A percentile compares a stretch with the other conserved stretches of the same genome.
These are phyloP conservation scores for Resseliella maxima DNA, from an alignment of 2,888 invertebrate genomes.

Conservation along the genomic window DNA sequence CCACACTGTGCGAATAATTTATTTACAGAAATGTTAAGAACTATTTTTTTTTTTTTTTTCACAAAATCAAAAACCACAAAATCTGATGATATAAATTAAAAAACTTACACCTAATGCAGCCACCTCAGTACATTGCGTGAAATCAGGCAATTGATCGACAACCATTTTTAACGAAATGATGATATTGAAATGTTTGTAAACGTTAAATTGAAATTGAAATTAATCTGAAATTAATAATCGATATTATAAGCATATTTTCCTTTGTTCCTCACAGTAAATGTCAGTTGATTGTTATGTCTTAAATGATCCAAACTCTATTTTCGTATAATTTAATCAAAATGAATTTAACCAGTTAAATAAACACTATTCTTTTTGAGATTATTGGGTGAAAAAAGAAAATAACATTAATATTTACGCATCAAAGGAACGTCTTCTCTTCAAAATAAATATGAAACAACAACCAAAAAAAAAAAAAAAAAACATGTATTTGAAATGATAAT, in stretches of 20 bases:
- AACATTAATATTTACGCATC: too few species aligned
- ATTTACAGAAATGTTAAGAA: neutral
- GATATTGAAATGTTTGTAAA: neutral
- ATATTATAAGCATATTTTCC: neutral
- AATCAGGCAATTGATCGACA: neutral
- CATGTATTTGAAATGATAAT: too few species aligned
- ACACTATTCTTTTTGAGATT: too few species aligned
- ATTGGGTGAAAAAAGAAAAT: too few species aligned
- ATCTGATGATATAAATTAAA: neutral
- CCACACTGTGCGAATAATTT: constrained; percentile 69
- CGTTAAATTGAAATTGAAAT: neutral
- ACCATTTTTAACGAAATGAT: neutral
- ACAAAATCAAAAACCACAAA: neutral
- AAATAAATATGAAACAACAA: too few species aligned
- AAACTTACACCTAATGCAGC: constrained; percentile 1
- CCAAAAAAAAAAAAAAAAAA: too few species aligned
- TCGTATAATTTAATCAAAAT: too few species aligned
- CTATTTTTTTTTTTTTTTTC: neutral
- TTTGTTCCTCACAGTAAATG: neutral
- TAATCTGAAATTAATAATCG: neutral
- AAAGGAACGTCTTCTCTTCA: too few species aligned
- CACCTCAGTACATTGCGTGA: constrained; percentile 11
- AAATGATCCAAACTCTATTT: too few species aligned
- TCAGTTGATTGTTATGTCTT: neutral
- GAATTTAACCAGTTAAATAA: too few species aligned